A percentile compares a stretch with the other conserved stretches of the same genome.
Evolutionary conservation across 2,797 vertebrate species (phyloP).

Genomic region (Gila robusta): DNA sequence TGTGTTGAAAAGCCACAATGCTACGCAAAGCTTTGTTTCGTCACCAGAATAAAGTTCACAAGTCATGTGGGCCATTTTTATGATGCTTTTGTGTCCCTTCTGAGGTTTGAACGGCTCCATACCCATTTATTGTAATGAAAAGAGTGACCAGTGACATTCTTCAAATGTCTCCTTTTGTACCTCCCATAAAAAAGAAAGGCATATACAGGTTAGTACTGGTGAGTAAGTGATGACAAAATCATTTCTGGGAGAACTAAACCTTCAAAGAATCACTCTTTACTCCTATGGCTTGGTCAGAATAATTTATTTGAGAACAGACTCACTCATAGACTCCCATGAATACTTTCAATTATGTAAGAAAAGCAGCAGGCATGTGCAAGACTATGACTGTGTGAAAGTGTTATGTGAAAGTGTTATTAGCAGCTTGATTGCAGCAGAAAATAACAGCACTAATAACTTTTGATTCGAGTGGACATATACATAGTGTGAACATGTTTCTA

Average conservation of each 20-base stretch:
- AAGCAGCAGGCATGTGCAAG: not conserved
- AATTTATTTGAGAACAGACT: not conserved
- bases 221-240: not conserved
- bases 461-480: not conserved
- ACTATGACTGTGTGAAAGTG: not conserved
- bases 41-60: not conserved
- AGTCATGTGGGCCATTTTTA: not conserved
- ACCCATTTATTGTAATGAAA: conserved; percentile 1
- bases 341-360: not conserved
- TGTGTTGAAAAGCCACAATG: not conserved
- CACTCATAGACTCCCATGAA: not conserved
- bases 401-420: not conserved
- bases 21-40: not conserved
- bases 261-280: conserved; percentile 11
- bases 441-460: not conserved
- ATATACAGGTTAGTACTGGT: not conserved
- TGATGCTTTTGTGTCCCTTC: not conserved
- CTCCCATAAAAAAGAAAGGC: not conserved
- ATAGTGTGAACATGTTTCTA: not conserved
- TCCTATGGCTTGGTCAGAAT: not conserved
- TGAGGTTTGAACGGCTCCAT: not conserved
- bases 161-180: not conserved
- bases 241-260: not conserved
- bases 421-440: not conserved
- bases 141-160: not conserved